Evolutionary conservation across 2,113 vertebrate species (phyloP), one percentile per base, ranked within the genome.

Genomic region (Formicarius rufipectus): DNA sequence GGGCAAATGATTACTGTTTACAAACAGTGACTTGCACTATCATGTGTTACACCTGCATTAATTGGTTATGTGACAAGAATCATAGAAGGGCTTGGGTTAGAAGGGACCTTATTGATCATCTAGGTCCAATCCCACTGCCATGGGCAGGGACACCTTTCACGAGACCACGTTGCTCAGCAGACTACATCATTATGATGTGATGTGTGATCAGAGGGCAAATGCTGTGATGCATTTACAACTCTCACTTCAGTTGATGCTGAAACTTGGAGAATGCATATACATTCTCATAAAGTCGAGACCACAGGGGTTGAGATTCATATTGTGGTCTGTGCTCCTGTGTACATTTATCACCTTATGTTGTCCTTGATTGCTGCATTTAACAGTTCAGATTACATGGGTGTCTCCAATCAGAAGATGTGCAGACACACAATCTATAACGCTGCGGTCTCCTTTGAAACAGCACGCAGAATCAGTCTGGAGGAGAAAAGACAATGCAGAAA

Each of bases 281-380:
- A 55, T 24, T 59, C 21, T 30, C 56, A 47, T 20, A 35, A 81
- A 40, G 25, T 62, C 56, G 39, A 53, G 82, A 58, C 10, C 6
- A 28, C 10, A 40, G 30, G 9, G 14, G 55, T 0, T 33, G 21
- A 40, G 14, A 37, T 45, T 44, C 7, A 28, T 49, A 4, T 35
- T n/a, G 14, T 4, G 19, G 14, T 39, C 25, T 1, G 0, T 27
- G 21, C 3, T 67, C 18, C 8, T 35, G 5, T 3, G 3, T 27
- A 33, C 4, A 58, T 0, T n/a, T 14, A 25, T 20, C 4, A 1
- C 3, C 1, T 50, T 83, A 31, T 31, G 20, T 68, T 31, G 22
- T 2, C 35, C 19, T 72, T 68, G 58, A 7, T 7, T 50, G 12
- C 17, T 67, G 18, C 28, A 30, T 33, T 23, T 37, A 72, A 31